A percentile compares a stretch with the other conserved stretches of the same genome.
Evolutionary conservation across 1,140 invertebrate genomes (phyloP).

Genomic region (Drosophila repletoides): DNA sequence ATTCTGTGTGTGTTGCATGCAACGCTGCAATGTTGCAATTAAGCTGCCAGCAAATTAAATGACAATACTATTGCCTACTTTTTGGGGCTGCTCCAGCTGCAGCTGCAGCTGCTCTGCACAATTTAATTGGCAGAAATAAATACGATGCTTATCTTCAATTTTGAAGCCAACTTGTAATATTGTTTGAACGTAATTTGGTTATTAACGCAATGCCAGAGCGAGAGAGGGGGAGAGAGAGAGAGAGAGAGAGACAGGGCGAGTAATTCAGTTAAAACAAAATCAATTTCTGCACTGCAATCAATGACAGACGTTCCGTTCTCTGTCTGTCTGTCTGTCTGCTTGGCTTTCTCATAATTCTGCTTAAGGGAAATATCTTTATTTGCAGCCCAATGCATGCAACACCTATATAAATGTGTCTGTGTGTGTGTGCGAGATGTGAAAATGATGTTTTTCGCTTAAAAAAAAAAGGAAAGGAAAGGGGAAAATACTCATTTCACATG

Average conservation of each 20-base stretch:
- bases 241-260: too few relatives aligned
- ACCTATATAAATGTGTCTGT: constrained; percentile 27
- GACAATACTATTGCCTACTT: constrained; percentile 16
- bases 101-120: too few relatives aligned
- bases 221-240: too few relatives aligned
- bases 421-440: constrained; percentile 25
- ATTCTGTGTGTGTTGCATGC: constrained; percentile 4
- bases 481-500: constrained; percentile 75
- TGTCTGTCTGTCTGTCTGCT: constrained; percentile 15
- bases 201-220: constrained; percentile 38
- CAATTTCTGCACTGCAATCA: constrained; percentile 58
- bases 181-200: constrained; percentile 66
- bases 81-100: neutral
- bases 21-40: neutral
- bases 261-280: constrained; percentile 56
- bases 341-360: constrained; percentile 16
- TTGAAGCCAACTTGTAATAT: constrained; percentile 27
- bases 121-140: too few relatives aligned
- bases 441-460: constrained; percentile 63
- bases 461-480: too few relatives aligned
- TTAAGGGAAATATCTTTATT: constrained; percentile 51
- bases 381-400: constrained; percentile 37
- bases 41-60: neutral
- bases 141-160: too few relatives aligned
- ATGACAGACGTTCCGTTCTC: constrained; percentile 44